Evolutionary conservation across 2,888 invertebrate species (phyloP), one percentile per base, ranked within the genome.

Genomic region (Myopa tessellatipennis): DNA sequence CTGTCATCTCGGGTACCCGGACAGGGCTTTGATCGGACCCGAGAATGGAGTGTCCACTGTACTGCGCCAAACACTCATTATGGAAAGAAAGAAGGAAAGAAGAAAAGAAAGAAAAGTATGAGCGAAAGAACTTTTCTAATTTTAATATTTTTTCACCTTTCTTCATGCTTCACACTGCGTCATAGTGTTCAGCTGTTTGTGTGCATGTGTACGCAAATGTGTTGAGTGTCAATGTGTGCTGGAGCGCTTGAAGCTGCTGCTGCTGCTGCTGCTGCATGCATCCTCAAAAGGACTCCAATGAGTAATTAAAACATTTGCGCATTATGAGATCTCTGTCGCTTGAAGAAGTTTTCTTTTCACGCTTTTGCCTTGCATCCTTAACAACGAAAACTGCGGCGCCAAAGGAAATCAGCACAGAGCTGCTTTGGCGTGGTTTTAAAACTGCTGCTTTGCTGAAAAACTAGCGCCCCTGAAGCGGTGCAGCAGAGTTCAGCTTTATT

Each of bases 221-320:
- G 45, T 45, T 10, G 69, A 77, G 76, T 80, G 74, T 61, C 71
- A 67, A 71, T 71, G 68, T 68, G 45, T 40, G 58, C 34, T 50
- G 61, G 7, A 68, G 38, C 40, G 76, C 81, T 79, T 78, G 76
- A 81, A 45, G 45, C 45, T 45, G 26, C 45, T 45, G 45, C 45
- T 45, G 26, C 45, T 45, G 45, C 45, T 45, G 78, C 76, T 78
- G 79, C 58, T 50, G 76, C 73, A 78, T 72, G 34, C 63, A 76
- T 50, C 50, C 18, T 71, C 74, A 78, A 81, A 76, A 80, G 80
- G 78, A 80, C 83, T 83, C 85, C 82, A 85, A 85, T 84, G 87
- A 85, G 87, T 87, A 87, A 87, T 87, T 87, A 87, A 87, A 87
- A 87, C 84, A 84, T 86, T 87, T 87, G 84, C 81, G 78, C 80